phyloP scores from a whole-genome alignment of 2,888 invertebrate species.

The Abrostola triplasia region DNA sequence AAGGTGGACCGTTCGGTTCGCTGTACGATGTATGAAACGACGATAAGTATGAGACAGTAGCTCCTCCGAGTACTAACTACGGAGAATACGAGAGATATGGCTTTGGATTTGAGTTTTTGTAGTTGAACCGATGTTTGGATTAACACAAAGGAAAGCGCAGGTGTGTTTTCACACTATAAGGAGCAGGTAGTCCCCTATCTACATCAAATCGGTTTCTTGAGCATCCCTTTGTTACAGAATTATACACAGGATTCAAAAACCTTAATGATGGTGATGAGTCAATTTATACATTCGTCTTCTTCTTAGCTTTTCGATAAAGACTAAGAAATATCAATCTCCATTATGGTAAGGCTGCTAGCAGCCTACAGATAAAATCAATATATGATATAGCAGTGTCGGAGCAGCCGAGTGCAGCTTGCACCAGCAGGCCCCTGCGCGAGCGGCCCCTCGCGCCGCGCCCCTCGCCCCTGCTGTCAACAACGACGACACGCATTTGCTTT shows the following conservation, averaged over 20 bases:
- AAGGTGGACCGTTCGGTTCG: conserved; percentile 8
- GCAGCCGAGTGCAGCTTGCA: conserved; percentile 1
- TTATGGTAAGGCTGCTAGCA: too few relatives aligned
- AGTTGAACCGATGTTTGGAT: neutral
- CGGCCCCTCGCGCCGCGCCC: neutral
- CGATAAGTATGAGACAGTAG: neutral
- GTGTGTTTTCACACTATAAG: conserved; percentile 7
- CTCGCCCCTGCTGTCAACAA: conserved; percentile 11
- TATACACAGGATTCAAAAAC: too few relatives aligned
- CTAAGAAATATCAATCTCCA: too few relatives aligned
- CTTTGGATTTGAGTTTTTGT: conserved; percentile 17
- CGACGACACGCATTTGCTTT: conserved; percentile 14
- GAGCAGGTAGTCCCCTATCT: conserved; percentile 16
- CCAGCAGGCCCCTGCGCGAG: neutral
- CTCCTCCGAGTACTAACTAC: neutral
- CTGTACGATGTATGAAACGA: neutral
- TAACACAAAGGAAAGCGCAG: conserved; percentile 19
- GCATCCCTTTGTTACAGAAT: too few relatives aligned
- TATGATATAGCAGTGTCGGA: neutral
- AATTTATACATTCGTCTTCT: too few relatives aligned
- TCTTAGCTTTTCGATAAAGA: too few relatives aligned
- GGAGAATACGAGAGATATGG: conserved; percentile 2
- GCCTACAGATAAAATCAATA: too few relatives aligned
- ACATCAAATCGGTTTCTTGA: too few relatives aligned
- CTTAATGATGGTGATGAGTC: too few relatives aligned